A percentile compares a stretch with the other conserved stretches of the same genome.
These are phyloP conservation scores for Ophioninae sp. DNA, from an alignment of 2,888 invertebrate species.

Conservation along the genomic window DNA sequence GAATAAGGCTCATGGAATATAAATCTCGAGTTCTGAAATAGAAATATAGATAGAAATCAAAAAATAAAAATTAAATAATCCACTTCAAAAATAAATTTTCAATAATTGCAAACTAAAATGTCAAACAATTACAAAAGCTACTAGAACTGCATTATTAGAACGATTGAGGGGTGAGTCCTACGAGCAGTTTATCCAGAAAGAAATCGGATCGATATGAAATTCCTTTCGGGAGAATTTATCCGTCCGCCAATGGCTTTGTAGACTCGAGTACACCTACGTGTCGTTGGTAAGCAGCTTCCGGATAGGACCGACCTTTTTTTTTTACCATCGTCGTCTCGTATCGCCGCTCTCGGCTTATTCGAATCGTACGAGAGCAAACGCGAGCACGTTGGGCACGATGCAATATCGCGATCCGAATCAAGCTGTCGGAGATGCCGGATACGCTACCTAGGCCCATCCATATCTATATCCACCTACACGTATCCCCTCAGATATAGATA, in stretches of 20 bases:
- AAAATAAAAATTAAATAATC: too few species aligned
- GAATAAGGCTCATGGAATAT: too few species aligned
- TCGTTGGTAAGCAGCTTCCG: slow-evolving; percentile 17
- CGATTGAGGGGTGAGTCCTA: not conserved
- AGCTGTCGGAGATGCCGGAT: slow-evolving; percentile 75
- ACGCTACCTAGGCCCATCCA: slow-evolving; percentile 39
- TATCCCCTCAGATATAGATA: not conserved
- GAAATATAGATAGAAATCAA: too few species aligned
- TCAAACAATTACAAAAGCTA: not conserved
- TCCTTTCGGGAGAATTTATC: slow-evolving; percentile 13
- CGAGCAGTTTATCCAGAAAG: slow-evolving; percentile 1
- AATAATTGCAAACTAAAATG: too few species aligned
- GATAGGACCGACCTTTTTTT: slow-evolving; percentile 6
- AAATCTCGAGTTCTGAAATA: too few species aligned
- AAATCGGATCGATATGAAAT: slow-evolving; percentile 17
- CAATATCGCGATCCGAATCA: slow-evolving; percentile 74
- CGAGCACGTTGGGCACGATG: slow-evolving; percentile 59
- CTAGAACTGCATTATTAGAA: not conserved
- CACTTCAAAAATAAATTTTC: too few species aligned
- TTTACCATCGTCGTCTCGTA: slow-evolving; percentile 11
- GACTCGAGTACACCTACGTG: slow-evolving; percentile 29
- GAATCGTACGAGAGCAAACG: slow-evolving; percentile 43
- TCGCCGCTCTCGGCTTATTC: slow-evolving; percentile 42
- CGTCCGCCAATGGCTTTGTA: slow-evolving; percentile 28
- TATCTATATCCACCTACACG: slow-evolving; percentile 17